Evolutionary conservation across 2,888 invertebrate species (phyloP).

Genomic region (Dryococelus australis): DNA sequence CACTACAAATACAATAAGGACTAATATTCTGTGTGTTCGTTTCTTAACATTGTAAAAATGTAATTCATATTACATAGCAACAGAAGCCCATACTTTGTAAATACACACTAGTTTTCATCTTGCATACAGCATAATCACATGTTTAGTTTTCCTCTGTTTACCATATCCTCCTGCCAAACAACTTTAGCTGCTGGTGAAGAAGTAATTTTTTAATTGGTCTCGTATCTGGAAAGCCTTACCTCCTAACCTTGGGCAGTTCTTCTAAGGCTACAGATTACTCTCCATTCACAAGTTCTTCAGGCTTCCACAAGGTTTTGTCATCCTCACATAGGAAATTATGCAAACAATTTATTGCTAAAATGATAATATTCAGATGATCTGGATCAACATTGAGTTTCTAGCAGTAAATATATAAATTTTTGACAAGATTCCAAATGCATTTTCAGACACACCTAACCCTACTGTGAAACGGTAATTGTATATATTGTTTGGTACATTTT

Average conservation of each 20-base stretch:
- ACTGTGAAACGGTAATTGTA: slow-evolving; percentile 7
- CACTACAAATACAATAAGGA: too few species aligned
- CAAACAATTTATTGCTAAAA: background rate
- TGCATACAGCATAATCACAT: too few species aligned
- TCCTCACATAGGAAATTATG: background rate
- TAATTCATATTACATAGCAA: too few species aligned
- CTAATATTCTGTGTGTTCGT: too few species aligned
- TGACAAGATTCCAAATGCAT: background rate
- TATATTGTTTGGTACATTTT: background rate
- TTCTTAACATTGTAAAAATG: too few species aligned
- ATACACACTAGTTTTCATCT: too few species aligned
- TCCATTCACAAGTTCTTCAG: background rate
- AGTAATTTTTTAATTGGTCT: background rate
- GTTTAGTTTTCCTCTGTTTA: too few species aligned
- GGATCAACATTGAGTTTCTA: background rate
- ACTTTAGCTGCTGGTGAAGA: background rate
- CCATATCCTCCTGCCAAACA: too few species aligned
- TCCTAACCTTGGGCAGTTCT: background rate
- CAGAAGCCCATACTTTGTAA: too few species aligned
- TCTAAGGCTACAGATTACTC: background rate
- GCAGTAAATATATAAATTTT: background rate
- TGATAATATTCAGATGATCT: background rate
- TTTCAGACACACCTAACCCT: background rate
- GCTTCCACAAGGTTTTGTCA: background rate
- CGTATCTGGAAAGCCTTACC: background rate